Percentiles rank a stretch among this genome's conserved stretches.
Conservation (phyloP, 2,888 invertebrate genomes). For the Sinodicranocentrus sp. region DNA sequence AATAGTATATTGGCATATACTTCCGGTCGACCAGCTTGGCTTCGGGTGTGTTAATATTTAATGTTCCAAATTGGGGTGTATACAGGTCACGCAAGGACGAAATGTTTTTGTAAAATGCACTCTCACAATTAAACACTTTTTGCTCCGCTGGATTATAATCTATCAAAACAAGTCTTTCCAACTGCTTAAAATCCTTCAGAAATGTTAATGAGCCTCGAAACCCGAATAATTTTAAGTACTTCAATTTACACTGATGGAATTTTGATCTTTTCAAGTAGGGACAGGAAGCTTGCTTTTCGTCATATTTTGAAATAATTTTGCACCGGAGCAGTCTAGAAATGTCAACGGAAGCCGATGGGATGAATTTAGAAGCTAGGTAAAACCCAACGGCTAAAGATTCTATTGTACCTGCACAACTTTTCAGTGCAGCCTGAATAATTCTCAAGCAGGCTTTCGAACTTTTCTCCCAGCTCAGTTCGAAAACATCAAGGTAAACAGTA, state of each 20-base stretch:
- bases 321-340: not conserved
- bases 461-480: constrained; percentile 34
- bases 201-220: constrained; percentile 38
- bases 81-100: constrained; percentile 33
- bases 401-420: constrained; percentile 13
- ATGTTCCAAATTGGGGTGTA: constrained; percentile 2
- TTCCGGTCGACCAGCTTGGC: constrained; percentile 29
- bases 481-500: constrained; percentile 38
- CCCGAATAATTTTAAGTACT: constrained; percentile 38
- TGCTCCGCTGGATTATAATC: constrained; percentile 15
- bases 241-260: not conserved
- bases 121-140: not conserved
- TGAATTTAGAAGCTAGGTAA: constrained; percentile 2
- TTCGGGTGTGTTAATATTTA: constrained; percentile 11
- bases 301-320: not conserved
- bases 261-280: not conserved
- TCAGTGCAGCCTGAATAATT: constrained; percentile 15
- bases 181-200: constrained; percentile 14
- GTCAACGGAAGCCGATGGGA: not conserved
- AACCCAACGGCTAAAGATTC: constrained; percentile 27
- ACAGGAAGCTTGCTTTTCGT: no score
- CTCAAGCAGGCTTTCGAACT: not conserved
- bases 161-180: constrained; percentile 23
- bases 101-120: constrained; percentile 19
- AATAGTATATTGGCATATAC: constrained; percentile 36